Evolutionary conservation across 92 coral and sea anemone genomes (phyloP).

Genomic region (Blastomussa wellsi): DNA sequence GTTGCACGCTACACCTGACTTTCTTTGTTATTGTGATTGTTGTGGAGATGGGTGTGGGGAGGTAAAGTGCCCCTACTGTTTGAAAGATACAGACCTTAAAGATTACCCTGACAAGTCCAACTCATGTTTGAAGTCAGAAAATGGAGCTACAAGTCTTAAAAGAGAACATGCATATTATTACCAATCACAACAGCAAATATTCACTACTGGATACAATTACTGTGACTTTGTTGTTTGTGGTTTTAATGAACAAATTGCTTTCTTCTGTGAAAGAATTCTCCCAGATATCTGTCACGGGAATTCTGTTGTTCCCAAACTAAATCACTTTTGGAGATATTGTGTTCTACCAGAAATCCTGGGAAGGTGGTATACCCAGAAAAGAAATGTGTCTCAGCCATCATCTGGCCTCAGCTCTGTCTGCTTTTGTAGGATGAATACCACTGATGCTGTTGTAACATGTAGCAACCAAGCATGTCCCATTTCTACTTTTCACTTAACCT

Average conservation of each 20-base stretch:
- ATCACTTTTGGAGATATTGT: constrained; percentile 12
- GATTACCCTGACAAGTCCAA: no score
- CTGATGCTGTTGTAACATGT: constrained; percentile 36
- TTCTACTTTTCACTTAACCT: constrained; percentile 27
- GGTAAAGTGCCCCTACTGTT: no score
- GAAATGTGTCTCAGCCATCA: no score
- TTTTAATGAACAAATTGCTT: background rate
- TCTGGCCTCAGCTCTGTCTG: constrained; percentile 28
- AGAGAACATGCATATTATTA: constrained; percentile 40
- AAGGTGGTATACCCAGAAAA: constrained; percentile 11
- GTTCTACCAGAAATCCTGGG: constrained; percentile 3
- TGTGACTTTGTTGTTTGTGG: constrained; percentile 22
- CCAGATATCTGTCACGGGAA: background rate
- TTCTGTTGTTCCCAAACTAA: background rate
- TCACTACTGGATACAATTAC: constrained; percentile 27
- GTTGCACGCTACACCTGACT: no score
- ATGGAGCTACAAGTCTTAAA: constrained; percentile 9
- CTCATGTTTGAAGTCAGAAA: no score
- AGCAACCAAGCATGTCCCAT: background rate
- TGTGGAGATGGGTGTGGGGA: no score
- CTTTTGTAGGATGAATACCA: constrained; percentile 34
- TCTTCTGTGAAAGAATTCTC: background rate
- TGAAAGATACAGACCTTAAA: no score
- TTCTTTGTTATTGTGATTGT: no score
- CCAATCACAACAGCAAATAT: constrained; percentile 45